These are phyloP conservation scores for Syngnathus acus DNA, from an alignment of 2,797 vertebrate species.

Conservation along the genomic window DNA sequence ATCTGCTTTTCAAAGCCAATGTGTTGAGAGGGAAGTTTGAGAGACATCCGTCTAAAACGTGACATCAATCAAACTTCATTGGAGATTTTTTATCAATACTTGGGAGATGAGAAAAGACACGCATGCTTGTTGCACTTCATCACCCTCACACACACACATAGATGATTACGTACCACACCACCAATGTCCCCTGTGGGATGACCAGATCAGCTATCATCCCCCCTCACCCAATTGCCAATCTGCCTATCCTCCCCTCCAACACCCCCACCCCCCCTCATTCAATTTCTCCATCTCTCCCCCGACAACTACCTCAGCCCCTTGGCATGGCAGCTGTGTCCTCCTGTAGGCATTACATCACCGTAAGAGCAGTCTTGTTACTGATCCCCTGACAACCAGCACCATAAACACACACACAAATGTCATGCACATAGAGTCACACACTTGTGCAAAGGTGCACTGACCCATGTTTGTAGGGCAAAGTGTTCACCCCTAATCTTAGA, in stretches of 20 bases:
- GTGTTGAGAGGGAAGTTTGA: neutral
- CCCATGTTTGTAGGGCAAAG: slow-evolving; percentile 17
- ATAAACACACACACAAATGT: slow-evolving; percentile 48
- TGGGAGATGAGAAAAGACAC: neutral
- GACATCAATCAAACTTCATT: neutral
- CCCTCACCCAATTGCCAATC: slow-evolving; percentile 23
- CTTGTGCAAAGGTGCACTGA: neutral
- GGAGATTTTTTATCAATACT: neutral
- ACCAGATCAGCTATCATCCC: slow-evolving; percentile 19
- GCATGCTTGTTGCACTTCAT: neutral
- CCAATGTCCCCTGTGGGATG: slow-evolving; percentile 15
- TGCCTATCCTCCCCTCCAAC: slow-evolving; percentile 1
- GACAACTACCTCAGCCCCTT: slow-evolving; percentile 69
- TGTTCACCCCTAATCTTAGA: slow-evolving; percentile 13
- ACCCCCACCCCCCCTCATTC: slow-evolving; percentile 23
- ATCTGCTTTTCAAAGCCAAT: neutral
- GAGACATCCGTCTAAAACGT: neutral
- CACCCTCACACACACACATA: slow-evolving; percentile 9
- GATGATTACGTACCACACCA: slow-evolving; percentile 1
- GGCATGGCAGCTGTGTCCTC: slow-evolving; percentile 75
- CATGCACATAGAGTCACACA: neutral
- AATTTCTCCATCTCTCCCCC: slow-evolving; percentile 32
- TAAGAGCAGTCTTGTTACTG: slow-evolving; percentile 68
- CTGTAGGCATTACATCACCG: slow-evolving; percentile 73
- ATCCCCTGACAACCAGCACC: slow-evolving; percentile 65